Percentiles rank a stretch among this genome's conserved stretches.
Conservation (phyloP, 2,888 invertebrate genomes). For the Augiades crinisus region DNA sequence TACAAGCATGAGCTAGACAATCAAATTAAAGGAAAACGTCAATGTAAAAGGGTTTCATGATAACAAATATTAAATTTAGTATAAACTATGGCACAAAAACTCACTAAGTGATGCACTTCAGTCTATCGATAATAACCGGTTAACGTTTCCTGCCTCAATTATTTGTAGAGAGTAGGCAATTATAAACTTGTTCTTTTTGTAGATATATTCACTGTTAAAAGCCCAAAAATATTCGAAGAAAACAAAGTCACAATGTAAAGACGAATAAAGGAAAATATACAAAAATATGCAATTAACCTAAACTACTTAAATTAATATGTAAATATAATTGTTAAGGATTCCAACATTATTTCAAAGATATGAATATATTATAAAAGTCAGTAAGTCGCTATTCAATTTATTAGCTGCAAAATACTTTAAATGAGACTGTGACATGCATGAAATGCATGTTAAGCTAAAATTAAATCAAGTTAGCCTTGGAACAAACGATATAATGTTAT, state of each 20-base stretch:
- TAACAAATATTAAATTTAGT: neutral
- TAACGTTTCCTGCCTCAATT: slow-evolving; percentile 16
- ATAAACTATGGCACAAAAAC: neutral
- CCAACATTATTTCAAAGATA: neutral
- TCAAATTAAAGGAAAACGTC: neutral
- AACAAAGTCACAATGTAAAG: no score
- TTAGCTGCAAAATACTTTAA: slow-evolving; percentile 25
- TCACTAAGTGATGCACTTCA: slow-evolving; percentile 5
- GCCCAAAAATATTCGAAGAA: no score
- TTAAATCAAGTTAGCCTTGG: slow-evolving; percentile 37
- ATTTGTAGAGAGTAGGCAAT: slow-evolving; percentile 13
- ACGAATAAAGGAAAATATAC: neutral
- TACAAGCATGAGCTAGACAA: neutral
- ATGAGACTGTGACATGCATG: slow-evolving; percentile 24
- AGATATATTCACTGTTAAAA: neutral
- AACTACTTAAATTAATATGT: neutral
- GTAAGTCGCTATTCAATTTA: slow-evolving; percentile 20
- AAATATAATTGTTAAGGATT: neutral
- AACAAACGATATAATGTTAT: slow-evolving; percentile 39
- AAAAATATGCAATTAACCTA: neutral
- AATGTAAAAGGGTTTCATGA: neutral
- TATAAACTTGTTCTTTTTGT: slow-evolving; percentile 10
- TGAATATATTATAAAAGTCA: slow-evolving; percentile 7
- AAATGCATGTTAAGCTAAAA: slow-evolving; percentile 26
- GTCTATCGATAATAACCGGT: slow-evolving; percentile 23